phyloP scores from a whole-genome alignment of 2,888 invertebrate genomes.

The Meganola albula region DNA sequence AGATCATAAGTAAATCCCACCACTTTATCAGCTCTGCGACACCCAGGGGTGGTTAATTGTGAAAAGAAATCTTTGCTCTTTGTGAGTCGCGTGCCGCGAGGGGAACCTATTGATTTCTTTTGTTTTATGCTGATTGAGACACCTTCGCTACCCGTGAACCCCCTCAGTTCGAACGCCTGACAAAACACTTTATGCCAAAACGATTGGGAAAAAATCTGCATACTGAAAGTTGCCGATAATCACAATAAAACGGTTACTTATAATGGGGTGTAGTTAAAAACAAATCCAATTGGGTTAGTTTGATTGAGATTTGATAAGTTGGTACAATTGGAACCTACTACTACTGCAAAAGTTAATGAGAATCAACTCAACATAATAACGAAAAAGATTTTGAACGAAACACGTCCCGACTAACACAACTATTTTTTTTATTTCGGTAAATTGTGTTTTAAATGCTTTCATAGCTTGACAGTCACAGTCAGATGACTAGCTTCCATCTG shows the following conservation, averaged over 20 bases:
- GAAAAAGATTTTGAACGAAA: too few relatives aligned
- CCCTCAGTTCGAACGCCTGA: conserved; percentile 60
- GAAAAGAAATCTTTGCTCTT: conserved; percentile 78
- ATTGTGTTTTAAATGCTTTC: too few relatives aligned
- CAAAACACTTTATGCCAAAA: conserved; percentile 67
- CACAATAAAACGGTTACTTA: conserved; percentile 6
- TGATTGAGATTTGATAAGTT: too few relatives aligned
- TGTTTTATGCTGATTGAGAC: conserved; percentile 79
- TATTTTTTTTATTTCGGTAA: too few relatives aligned
- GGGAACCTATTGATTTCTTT: conserved; percentile 75
- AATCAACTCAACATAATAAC: too few relatives aligned
- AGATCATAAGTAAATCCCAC: conserved; percentile 50
- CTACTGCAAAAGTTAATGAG: too few relatives aligned
- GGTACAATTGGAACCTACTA: too few relatives aligned
- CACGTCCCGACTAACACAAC: too few relatives aligned
- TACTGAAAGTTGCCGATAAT: conserved; percentile 33
- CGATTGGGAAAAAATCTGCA: conserved; percentile 47
- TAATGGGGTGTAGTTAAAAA: too few relatives aligned
- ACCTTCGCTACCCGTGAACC: conserved; percentile 63
- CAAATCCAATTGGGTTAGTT: too few relatives aligned
- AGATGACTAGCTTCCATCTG: too few relatives aligned
- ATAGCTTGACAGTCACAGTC: too few relatives aligned
- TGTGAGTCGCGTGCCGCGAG: conserved; percentile 60
- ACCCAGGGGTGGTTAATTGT: conserved; percentile 73
- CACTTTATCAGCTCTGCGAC: conserved; percentile 62